Evolutionary conservation across 2,113 vertebrate genomes (phyloP).

Genomic region (Petrocephalus microphthalmus): DNA sequence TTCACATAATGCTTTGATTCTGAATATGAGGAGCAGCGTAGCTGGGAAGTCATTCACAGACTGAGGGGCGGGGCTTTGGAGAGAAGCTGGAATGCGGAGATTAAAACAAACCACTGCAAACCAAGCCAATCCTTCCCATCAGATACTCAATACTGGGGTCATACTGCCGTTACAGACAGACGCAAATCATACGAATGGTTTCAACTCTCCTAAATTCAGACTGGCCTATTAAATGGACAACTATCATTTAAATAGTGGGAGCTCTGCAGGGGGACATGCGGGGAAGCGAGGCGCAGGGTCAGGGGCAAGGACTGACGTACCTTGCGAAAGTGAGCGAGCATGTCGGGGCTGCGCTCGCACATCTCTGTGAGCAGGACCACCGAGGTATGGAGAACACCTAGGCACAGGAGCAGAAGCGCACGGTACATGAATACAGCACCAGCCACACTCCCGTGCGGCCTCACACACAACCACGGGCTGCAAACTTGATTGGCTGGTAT

Average conservation of each 20-base stretch:
- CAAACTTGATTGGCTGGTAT: background rate
- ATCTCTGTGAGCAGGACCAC: constrained; percentile 98
- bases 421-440: background rate
- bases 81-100: constrained; percentile 32
- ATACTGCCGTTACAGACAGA: constrained; percentile 28
- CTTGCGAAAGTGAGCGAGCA: constrained; percentile 98
- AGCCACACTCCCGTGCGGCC: background rate
- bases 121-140: constrained; percentile 32
- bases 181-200: constrained; percentile 44
- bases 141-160: constrained; percentile 28
- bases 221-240: background rate
- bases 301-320: constrained; percentile 51
- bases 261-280: background rate
- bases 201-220: background rate
- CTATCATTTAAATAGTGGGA: background rate
- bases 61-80: constrained; percentile 31
- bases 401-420: background rate
- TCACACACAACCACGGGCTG: background rate
- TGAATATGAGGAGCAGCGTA: constrained; percentile 55
- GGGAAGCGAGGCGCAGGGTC: background rate
- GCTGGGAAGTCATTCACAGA: constrained; percentile 42
- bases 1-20: constrained; percentile 61
- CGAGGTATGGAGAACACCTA: constrained; percentile 97
- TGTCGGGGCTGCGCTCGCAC: constrained; percentile 98
- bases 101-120: constrained; percentile 30